Base-by-base conservation (phyloP, 2,113 vertebrate genomes). In the Colaptes auratus region DNA sequence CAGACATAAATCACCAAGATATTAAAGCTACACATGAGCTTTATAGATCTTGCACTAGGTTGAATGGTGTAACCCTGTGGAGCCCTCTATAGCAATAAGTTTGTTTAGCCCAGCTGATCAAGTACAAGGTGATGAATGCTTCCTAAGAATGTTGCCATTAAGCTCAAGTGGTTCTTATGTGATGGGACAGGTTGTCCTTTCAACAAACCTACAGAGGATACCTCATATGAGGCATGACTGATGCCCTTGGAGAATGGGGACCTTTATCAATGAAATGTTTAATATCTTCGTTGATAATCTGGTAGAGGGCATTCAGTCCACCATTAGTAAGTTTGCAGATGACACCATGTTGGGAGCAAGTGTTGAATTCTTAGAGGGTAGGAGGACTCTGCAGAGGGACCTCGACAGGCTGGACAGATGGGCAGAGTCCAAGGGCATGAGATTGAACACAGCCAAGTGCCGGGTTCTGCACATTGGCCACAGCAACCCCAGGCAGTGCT, bases 1-100 rank as follows among this genome's bases (percentile, higher is more conserved):
- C 67, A 31, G 42, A 19, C 84, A 66, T 92, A 93, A 91, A 92
- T 94, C 71, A 85, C 39, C 24, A 28, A 28, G 78, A 85, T 79
- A 69, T 90, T 85, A 89, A 82, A 94, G 84, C 46, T 69, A 55
- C 44, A 35, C 19, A 9, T 15, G 59, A 33, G 44, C 33, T 73
- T 86, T 92, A n/a, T 72, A 90, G 59, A 42, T 79, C 77, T 93
- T 64, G 30, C 63, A 69, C 12, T 23, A 73, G n/a, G 39, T 55
- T 89, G 59, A 55, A 76, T 61, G 44, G 56, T 0, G 1, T 36
- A 86, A 50, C 11, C 36, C n/a, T 14, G 9, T 31, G 44, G 53
- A 89, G 24, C 44, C 30, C 31, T 73, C 33, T 17, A 17, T 21
- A 39, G 16, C 28, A 33, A 66, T 39, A 46, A 58, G 33, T 28